phyloP scores from a whole-genome alignment of 2,888 invertebrate genomes.

The Yponomeuta cagnagella region DNA sequence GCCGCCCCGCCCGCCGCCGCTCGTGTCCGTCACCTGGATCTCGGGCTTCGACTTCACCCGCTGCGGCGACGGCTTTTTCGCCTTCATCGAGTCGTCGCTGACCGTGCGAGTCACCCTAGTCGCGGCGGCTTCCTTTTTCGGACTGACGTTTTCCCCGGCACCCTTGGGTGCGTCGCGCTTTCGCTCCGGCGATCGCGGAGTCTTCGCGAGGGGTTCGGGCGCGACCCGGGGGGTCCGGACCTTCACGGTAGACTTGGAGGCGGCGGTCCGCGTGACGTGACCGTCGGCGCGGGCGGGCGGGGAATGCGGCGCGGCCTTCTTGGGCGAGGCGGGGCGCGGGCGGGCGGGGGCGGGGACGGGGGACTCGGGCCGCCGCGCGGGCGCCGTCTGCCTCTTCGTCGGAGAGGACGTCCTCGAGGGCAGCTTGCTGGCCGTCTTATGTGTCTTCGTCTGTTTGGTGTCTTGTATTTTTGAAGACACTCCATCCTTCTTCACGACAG shows the following conservation, averaged over 20 bases:
- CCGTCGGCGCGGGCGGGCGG: too few relatives aligned
- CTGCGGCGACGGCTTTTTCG: constrained; percentile 57
- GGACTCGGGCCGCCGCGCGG: constrained; percentile 15
- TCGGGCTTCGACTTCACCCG: constrained; percentile 68
- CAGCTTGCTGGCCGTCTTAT: constrained; percentile 39
- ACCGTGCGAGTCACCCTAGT: constrained; percentile 70
- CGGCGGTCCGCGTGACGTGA: too few relatives aligned
- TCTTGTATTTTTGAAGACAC: too few relatives aligned
- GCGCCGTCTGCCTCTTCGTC: constrained; percentile 40
- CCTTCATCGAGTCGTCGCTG: constrained; percentile 75
- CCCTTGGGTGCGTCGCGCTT: constrained; percentile 50
- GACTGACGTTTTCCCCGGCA: constrained; percentile 46
- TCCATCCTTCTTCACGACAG: too few relatives aligned
- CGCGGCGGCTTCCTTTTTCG: constrained; percentile 51
- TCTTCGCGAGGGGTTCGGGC: constrained; percentile 25
- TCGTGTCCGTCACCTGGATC: constrained; percentile 55
- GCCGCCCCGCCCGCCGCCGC: too few relatives aligned
- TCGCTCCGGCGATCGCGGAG: constrained; percentile 41
- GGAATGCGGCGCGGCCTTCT: too few relatives aligned
- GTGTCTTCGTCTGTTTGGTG: constrained; percentile 14
- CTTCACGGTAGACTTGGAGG: too few relatives aligned
- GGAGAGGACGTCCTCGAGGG: constrained; percentile 53
- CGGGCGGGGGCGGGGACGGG: too few relatives aligned
- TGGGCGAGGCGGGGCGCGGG: too few relatives aligned
- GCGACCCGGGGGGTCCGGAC: too few relatives aligned